Conservation (phyloP, 1,140 invertebrate species). For the Streblospio benedicti region DNA sequence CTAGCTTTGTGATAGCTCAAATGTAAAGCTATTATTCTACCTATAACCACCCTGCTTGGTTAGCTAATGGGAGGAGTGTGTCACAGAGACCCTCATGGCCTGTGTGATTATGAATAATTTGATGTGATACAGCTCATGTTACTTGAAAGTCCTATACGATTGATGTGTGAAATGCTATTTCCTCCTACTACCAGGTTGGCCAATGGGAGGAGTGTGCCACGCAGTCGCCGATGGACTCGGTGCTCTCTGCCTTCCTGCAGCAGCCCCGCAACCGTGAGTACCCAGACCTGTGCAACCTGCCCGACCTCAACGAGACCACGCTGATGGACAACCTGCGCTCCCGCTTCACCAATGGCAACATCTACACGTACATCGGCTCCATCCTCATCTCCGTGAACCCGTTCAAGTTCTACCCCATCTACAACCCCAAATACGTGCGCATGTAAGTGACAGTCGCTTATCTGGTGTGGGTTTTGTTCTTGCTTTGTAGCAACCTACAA, state of each 20-base stretch:
- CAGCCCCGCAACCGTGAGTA: conserved; percentile 80
- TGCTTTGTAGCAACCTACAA: too few species aligned
- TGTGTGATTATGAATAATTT: too few species aligned
- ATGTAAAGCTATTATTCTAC: too few species aligned
- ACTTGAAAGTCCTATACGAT: conserved; percentile 12
- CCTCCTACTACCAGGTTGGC: conserved; percentile 31
- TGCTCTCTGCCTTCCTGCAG: conserved; percentile 79
- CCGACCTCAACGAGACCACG: conserved; percentile 87
- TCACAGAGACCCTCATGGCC: conserved; percentile 62
- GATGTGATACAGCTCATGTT: too few species aligned
- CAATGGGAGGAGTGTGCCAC: conserved; percentile 71
- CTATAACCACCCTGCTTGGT: too few species aligned
- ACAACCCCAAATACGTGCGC: conserved; percentile 95
- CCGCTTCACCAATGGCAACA: conserved; percentile 80
- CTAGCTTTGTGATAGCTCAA: too few species aligned
- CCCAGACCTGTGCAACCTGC: conserved; percentile 87
- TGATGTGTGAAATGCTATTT: conserved; percentile 47
- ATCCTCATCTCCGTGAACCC: conserved; percentile 85
- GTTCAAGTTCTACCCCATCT: conserved; percentile 85
- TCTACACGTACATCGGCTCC: conserved; percentile 93
- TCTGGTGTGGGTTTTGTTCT: too few species aligned
- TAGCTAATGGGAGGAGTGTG: conserved; percentile 70
- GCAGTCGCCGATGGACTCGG: conserved; percentile 66
- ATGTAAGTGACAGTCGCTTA: conserved; percentile 22
- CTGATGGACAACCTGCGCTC: conserved; percentile 78